Percentiles rank a stretch among this genome's conserved stretches.
Evolutionary conservation across 2,888 invertebrate species (phyloP).

Genomic region (Pterobdella sp.): DNA sequence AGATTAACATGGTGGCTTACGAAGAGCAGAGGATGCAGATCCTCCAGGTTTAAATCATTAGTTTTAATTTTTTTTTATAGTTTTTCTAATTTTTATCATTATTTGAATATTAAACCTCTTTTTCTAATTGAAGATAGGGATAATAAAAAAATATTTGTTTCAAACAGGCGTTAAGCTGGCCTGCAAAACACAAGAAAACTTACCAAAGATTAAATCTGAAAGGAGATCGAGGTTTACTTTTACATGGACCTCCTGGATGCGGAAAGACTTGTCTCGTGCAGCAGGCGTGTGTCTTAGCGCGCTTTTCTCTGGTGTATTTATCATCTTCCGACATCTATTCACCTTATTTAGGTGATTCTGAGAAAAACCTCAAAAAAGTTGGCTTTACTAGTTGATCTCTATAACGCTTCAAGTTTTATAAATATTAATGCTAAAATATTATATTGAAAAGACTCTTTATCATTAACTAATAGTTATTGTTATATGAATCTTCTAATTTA

Average conservation of each 20-base stretch:
- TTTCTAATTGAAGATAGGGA: not conserved
- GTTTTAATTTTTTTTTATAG: not conserved
- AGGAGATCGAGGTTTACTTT: constrained; percentile 15
- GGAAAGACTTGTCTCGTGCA: constrained; percentile 91
- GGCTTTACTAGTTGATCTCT: not conserved
- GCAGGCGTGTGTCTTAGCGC: constrained; percentile 88
- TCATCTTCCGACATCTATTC: constrained; percentile 3
- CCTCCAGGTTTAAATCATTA: not conserved
- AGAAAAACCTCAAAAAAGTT: not conserved
- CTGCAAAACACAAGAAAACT: not conserved
- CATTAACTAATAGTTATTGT: not conserved
- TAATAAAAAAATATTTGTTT: not conserved
- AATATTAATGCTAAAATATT: not conserved
- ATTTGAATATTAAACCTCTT: not conserved
- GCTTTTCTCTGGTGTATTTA: constrained; percentile 55
- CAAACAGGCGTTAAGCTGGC: not conserved
- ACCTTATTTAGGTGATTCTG: constrained; percentile 46
- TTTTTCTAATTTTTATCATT: not conserved
- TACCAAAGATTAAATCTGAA: not conserved
- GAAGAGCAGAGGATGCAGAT: not conserved
- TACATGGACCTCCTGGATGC: constrained; percentile 19
- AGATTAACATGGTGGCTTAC: not conserved
- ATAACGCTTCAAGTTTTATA: not conserved
- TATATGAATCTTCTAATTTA: constrained; percentile 4
- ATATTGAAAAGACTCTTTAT: not conserved